Evolutionary conservation across 2,113 vertebrate genomes (phyloP), one percentile per base, ranked within the genome.

Genomic region (Myotis yumanensis): DNA sequence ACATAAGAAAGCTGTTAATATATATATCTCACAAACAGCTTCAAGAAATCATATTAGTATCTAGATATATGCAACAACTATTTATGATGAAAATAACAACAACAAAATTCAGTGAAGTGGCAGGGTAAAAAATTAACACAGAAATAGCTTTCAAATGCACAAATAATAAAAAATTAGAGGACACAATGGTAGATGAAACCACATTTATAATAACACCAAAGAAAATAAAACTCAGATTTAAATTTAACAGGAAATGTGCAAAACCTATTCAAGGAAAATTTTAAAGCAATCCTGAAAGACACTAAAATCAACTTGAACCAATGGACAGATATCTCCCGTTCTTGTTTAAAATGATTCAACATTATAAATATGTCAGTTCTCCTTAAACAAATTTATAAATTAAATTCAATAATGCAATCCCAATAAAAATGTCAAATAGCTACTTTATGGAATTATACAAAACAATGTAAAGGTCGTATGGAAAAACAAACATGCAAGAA

Each of bases 21-120:
- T 40, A 23, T 48, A 23, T 59, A 51, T 79, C 62, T 79, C 62
- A 52, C 51, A 75, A 87, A 88, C 14, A 83, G n/a, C 7, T 83
- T 73, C 15, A 87, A 86, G 40, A 80, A 91, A 86, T 82, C 28
- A 28, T 32, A 68, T 86, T 62, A 73, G 22, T 46, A 80, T 72
- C 43, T 86, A 81, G 62, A 62, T 68, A 51, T 25, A 54, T 20
- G 30, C 46, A 87, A 52, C 43, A 66, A 91, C 54, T 35, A 80
- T 12, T 91, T 46, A 91, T 25, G 54, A 73, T 73, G 80, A 94
- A 94, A 94, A 86, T 37, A 77, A 73, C 28, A 76, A n/a, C 54
- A 79, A 75, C 30, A 68, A 18, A 51, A 86, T 80, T 73, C 54
- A 52, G 68, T 64, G 46, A 73, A 71, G 43, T 52, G 40, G 28